Evolutionary conservation across 2,888 invertebrate species (phyloP), one percentile per base, ranked within the genome.

Genomic region (Drosophila kuntzei): DNA sequence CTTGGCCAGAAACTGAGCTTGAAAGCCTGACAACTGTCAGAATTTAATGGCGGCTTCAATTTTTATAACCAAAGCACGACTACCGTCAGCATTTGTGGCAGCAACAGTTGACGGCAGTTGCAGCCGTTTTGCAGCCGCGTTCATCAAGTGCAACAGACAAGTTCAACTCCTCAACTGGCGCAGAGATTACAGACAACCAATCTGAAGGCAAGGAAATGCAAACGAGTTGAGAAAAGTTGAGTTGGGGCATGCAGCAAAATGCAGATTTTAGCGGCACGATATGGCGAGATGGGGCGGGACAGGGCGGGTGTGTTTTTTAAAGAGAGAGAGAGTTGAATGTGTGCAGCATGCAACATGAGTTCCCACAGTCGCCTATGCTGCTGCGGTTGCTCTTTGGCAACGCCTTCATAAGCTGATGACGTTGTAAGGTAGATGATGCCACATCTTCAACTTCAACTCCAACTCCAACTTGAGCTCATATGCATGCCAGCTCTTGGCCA

Each of bases 1-100:
- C n/a, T 20, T 14, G 8, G 36, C 51, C n/a, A 43, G 49, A 59
- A 41, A 14, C 54, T 16, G 57, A 54, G 61, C 34, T 62, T 58
- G 44, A 49, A 68, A 68, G 80, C 77, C 84, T 89, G 86, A 87
- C 86, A 87, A 87, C 86, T 87, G 86, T 87, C 86, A 89, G 89
- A 89, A 85, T 85, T 89, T 89, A 87, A 87, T 87, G 86, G 86
- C 89, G 89, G 82, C 83, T 82, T 80, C 85, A 85, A 84, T 89
- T 89, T 85, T 89, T 87, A 87, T 85, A 87, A 87, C 86, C 85
- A 70, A 85, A 85, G 89, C 86, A 87, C 86, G 86, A 87, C 89
- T 89, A 87, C 86, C 80, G 86, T 80, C 78, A 70, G 77, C 51
- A 37, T 22, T 22, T 62, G 60, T 60, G 44, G 46, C 57, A 36